phyloP scores from a whole-genome alignment of 1,140 invertebrate genomes.

The Eupristina koningsbergeri region DNA sequence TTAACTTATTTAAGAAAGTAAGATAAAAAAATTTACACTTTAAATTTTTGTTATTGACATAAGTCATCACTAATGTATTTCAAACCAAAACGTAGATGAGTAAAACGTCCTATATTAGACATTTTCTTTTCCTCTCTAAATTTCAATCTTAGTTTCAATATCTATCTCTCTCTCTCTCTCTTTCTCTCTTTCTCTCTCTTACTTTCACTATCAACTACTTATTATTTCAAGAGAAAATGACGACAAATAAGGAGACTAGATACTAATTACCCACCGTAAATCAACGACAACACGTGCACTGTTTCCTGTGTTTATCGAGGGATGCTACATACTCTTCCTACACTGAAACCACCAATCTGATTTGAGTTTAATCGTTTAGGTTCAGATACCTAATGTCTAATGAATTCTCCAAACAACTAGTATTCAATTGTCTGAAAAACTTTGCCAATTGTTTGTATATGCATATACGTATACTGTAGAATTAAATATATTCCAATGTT shows the following conservation, averaged over 20 bases:
- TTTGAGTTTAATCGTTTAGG: slow-evolving; percentile 66
- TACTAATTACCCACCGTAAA: slow-evolving; percentile 73
- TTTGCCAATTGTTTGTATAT: too few relatives aligned
- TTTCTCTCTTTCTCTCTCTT: background rate
- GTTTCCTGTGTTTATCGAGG: slow-evolving; percentile 69
- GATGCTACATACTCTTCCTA: slow-evolving; percentile 65
- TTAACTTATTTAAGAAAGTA: too few relatives aligned
- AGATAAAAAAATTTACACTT: too few relatives aligned
- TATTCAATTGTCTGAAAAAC: slow-evolving; percentile 2
- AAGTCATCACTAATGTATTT: background rate
- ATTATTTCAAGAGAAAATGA: slow-evolving; percentile 53
- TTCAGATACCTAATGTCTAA: slow-evolving; percentile 35
- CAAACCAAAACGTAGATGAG: background rate
- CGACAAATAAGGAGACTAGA: slow-evolving; percentile 70
- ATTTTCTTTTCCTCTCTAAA: slow-evolving; percentile 18
- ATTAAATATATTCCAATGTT: too few relatives aligned
- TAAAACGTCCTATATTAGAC: background rate
- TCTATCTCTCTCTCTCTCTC: background rate
- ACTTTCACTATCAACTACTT: slow-evolving; percentile 47
- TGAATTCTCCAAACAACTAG: slow-evolving; percentile 30
- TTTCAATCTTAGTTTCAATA: too few relatives aligned
- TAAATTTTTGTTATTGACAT: too few relatives aligned
- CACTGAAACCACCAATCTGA: slow-evolving; percentile 61
- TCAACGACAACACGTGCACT: slow-evolving; percentile 72
- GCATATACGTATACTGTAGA: too few relatives aligned